These are phyloP conservation scores for Melitaea cinxia DNA, from an alignment of 1,140 invertebrate genomes.

Conservation along the genomic window DNA sequence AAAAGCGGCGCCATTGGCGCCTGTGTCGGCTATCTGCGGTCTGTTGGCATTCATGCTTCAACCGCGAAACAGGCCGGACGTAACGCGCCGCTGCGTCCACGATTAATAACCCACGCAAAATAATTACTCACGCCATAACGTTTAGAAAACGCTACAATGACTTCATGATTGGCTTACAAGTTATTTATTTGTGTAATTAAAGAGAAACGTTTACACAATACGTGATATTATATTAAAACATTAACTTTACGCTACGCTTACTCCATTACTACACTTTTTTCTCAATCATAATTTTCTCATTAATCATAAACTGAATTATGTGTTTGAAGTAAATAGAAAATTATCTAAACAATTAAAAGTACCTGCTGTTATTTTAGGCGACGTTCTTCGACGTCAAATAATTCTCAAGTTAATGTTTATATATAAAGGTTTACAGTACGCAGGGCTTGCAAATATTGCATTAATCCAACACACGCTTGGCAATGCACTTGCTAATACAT, in stretches of 20 bases:
- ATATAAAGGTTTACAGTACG: slow-evolving; percentile 15
- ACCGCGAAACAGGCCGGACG: slow-evolving; percentile 55
- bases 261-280: background rate
- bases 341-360: background rate
- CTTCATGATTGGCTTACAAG: slow-evolving; percentile 31
- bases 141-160: slow-evolving; percentile 37
- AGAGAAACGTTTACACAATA: slow-evolving; percentile 26
- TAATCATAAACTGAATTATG: no score
- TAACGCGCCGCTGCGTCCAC: slow-evolving; percentile 53
- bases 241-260: slow-evolving; percentile 23
- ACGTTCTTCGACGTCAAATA: background rate
- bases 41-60: slow-evolving; percentile 49
- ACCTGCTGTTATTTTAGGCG: background rate
- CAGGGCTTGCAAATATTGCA: slow-evolving; percentile 45
- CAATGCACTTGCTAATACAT: slow-evolving; percentile 59
- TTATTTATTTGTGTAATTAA: slow-evolving; percentile 33
- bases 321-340: background rate
- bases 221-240: slow-evolving; percentile 29
- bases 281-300: no score
- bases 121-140: slow-evolving; percentile 36
- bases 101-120: slow-evolving; percentile 47
- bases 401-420: background rate
- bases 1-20: slow-evolving; percentile 66
- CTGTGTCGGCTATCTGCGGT: slow-evolving; percentile 44
- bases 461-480: slow-evolving; percentile 48